These are phyloP conservation scores for Vanessa atalanta DNA, from an alignment of 1,140 invertebrate species.

Conservation along the genomic window DNA sequence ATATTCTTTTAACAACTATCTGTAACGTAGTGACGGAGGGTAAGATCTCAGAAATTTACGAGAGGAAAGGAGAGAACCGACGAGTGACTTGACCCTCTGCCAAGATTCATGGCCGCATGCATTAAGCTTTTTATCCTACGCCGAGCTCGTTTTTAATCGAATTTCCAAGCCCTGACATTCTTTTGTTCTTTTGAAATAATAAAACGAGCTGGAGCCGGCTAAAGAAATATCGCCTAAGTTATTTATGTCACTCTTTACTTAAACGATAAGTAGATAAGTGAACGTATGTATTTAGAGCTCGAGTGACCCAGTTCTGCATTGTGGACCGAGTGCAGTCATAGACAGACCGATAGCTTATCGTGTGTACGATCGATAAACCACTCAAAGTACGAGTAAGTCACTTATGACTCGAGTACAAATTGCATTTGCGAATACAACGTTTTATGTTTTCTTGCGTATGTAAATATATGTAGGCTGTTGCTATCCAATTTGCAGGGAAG, in stretches of 20 bases:
- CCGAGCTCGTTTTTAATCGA: conserved; percentile 19
- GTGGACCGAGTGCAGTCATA: conserved; percentile 43
- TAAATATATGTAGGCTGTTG: neutral
- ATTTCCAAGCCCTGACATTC: conserved; percentile 13
- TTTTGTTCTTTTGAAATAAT: conserved; percentile 21
- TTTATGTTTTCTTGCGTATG: conserved; percentile 10
- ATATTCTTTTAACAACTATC: neutral
- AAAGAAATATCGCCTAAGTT: conserved; percentile 13
- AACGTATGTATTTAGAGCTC: conserved; percentile 53
- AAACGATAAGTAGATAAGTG: conserved; percentile 41
- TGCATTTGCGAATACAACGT: conserved; percentile 15
- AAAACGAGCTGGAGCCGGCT: neutral
- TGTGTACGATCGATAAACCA: conserved; percentile 62
- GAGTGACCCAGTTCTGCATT: conserved; percentile 63
- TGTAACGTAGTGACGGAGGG: neutral
- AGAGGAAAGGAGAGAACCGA: conserved; percentile 1
- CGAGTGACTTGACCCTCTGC: conserved; percentile 25
- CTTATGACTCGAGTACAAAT: conserved; percentile 16
- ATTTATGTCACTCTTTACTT: conserved; percentile 33
- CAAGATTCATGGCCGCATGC: conserved; percentile 20
- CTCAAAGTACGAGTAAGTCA: conserved; percentile 39
- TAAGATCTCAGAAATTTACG: conserved; percentile 3
- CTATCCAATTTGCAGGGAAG: conserved; percentile 5
- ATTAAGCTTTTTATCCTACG: conserved; percentile 18
- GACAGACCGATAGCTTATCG: conserved; percentile 64